A percentile compares a stretch with the other conserved stretches of the same genome.
Conservation (phyloP, 2,888 invertebrate species). For the Helleia helle region DNA sequence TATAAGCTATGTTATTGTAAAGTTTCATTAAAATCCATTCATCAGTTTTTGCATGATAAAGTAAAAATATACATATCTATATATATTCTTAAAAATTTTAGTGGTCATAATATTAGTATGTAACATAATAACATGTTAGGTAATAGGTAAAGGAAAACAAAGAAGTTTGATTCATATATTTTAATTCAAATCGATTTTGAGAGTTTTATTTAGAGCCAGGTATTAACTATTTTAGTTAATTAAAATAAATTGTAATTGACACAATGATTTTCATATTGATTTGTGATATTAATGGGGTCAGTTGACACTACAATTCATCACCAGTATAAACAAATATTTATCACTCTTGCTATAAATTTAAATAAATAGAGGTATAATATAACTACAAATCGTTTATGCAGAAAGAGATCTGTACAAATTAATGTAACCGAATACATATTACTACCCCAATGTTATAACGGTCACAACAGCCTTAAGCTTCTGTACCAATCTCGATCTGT, state of each 20-base stretch:
- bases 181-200: slow-evolving; percentile 66
- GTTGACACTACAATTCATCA: slow-evolving; percentile 34
- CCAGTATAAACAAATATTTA: slow-evolving; percentile 38
- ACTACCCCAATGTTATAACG: slow-evolving; percentile 32
- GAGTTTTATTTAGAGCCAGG: slow-evolving; percentile 53
- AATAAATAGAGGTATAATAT: slow-evolving; percentile 67
- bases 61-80: too few relatives aligned
- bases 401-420: slow-evolving; percentile 64
- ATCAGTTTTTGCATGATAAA: too few relatives aligned
- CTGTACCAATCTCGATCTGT: slow-evolving; percentile 64
- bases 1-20: too few relatives aligned
- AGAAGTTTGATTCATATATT: slow-evolving; percentile 48
- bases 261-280: slow-evolving; percentile 20
- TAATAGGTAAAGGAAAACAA: slow-evolving; percentile 21
- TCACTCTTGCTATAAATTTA: slow-evolving; percentile 62
- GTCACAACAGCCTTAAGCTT: slow-evolving; percentile 55
- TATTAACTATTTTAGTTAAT: slow-evolving; percentile 41
- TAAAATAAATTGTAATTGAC: slow-evolving; percentile 39
- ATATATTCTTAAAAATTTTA: too few relatives aligned
- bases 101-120: too few relatives aligned
- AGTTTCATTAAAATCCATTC: too few relatives aligned
- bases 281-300: slow-evolving; percentile 21
- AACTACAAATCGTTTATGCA: slow-evolving; percentile 64
- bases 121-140: slow-evolving; percentile 10
- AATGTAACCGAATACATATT: slow-evolving; percentile 49